phyloP scores from a whole-genome alignment of 2,888 invertebrate genomes.

The Marasmarcha lunaedactyla region DNA sequence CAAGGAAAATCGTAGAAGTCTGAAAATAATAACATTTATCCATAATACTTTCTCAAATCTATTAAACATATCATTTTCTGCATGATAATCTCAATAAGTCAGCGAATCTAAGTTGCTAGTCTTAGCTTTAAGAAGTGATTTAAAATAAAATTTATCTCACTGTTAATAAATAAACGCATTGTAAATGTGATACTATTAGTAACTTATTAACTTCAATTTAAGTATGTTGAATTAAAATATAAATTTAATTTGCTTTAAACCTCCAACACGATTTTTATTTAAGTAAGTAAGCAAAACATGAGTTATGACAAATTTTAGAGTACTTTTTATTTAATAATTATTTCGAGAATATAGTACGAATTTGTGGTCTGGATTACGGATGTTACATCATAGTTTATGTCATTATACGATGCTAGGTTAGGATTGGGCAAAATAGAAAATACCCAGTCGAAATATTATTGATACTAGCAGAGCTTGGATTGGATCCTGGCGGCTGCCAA shows the following conservation, averaged over 20 bases:
- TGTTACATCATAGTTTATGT: no score
- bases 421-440: no score
- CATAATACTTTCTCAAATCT: conserved; percentile 12
- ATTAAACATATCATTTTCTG: conserved; percentile 53
- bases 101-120: conserved; percentile 53
- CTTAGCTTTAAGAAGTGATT: conserved; percentile 41
- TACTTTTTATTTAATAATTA: no score
- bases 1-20: conserved; percentile 62
- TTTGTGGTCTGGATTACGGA: no score
- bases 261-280: conserved; percentile 7
- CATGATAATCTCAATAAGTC: conserved; percentile 50
- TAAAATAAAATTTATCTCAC: conserved; percentile 11
- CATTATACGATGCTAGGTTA: no score
- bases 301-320: no score
- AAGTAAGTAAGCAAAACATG: no score
- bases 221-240: conserved; percentile 30
- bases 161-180: conserved; percentile 35
- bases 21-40: conserved; percentile 20
- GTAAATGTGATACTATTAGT: conserved; percentile 62
- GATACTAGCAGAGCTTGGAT: no score
- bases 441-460: no score
- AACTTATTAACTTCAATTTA: conserved; percentile 44
- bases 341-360: no score
- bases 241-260: conserved; percentile 15
- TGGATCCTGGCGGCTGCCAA: no score